phyloP scores from a whole-genome alignment of 2,797 vertebrate genomes.

The Gambelia wislizenii region DNA sequence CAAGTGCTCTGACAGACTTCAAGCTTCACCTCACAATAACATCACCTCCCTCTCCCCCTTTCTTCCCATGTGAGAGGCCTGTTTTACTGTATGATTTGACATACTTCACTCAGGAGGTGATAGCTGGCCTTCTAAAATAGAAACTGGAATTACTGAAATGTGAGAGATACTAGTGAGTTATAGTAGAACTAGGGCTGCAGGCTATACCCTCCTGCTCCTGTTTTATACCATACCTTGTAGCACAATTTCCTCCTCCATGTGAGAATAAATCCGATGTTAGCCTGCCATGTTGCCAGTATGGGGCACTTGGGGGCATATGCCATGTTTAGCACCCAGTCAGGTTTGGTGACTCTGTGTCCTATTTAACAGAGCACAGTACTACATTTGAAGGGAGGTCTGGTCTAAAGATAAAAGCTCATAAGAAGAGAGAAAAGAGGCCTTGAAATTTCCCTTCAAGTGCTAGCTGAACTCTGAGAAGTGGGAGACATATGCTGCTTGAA shows the following conservation, averaged over 20 bases:
- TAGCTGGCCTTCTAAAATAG: conserved; percentile 31
- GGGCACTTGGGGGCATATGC: background rate
- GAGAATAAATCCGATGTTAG: background rate
- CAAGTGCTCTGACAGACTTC: conserved; percentile 28
- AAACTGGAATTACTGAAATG: background rate
- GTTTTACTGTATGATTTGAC: conserved; percentile 15
- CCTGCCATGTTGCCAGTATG: no score
- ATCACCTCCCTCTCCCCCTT: background rate
- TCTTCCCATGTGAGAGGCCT: conserved; percentile 13
- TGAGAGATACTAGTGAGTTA: background rate
- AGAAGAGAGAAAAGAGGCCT: background rate
- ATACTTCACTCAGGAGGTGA: conserved; percentile 23
- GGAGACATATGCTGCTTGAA: background rate
- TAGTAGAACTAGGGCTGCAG: background rate
- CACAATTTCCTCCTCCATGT: background rate
- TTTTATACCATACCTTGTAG: background rate
- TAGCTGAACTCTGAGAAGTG: background rate
- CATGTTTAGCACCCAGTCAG: no score
- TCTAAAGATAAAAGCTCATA: background rate
- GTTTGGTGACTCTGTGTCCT: background rate
- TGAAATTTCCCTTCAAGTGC: background rate
- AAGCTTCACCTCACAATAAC: conserved; percentile 18
- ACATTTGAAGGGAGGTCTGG: background rate
- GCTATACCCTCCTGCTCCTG: background rate
- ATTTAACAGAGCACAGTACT: background rate